Percentiles rank a stretch among this genome's conserved stretches.
phyloP scores from a whole-genome alignment of 1,140 invertebrate genomes.

The Ceratitis capitata region DNA sequence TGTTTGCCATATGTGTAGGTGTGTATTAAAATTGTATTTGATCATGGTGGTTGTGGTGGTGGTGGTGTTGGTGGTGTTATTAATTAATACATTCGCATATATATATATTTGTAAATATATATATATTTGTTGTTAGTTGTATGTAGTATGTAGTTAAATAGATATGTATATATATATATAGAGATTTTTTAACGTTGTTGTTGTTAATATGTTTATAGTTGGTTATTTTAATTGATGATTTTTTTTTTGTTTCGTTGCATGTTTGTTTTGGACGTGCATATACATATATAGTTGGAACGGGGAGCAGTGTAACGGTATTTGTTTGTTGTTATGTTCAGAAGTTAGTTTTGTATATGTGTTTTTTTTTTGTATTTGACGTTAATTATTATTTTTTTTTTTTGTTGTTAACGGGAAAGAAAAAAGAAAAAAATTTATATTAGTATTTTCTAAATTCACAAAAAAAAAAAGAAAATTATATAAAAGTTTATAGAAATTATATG shows the following conservation, averaged over 20 bases:
- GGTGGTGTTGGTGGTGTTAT: slow-evolving; percentile 15
- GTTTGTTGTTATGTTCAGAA: not conserved
- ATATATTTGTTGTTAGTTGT: too few species aligned
- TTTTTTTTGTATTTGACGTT: not conserved
- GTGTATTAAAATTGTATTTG: too few species aligned
- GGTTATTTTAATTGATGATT: not conserved
- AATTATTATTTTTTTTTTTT: slow-evolving; percentile 32
- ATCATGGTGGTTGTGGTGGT: slow-evolving; percentile 14
- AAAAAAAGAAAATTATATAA: too few species aligned
- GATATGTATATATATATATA: not conserved
- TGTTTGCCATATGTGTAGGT: too few species aligned
- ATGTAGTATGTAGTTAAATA: too few species aligned
- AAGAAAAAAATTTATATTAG: slow-evolving; percentile 41
- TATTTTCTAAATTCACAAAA: too few species aligned
- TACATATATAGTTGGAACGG: too few species aligned
- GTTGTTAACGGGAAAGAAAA: slow-evolving; percentile 34
- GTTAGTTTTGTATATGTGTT: too few species aligned
- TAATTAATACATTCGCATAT: too few species aligned
- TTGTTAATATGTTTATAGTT: not conserved
- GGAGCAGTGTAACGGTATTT: slow-evolving; percentile 9
- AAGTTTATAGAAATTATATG: too few species aligned
- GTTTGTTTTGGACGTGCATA: not conserved
- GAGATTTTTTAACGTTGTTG: not conserved
- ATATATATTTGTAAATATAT: too few species aligned
- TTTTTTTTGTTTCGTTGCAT: not conserved